Evolutionary conservation across 2,888 invertebrate genomes (phyloP), one percentile per base, ranked within the genome.

Genomic region (Carterocephalus palaemon): DNA sequence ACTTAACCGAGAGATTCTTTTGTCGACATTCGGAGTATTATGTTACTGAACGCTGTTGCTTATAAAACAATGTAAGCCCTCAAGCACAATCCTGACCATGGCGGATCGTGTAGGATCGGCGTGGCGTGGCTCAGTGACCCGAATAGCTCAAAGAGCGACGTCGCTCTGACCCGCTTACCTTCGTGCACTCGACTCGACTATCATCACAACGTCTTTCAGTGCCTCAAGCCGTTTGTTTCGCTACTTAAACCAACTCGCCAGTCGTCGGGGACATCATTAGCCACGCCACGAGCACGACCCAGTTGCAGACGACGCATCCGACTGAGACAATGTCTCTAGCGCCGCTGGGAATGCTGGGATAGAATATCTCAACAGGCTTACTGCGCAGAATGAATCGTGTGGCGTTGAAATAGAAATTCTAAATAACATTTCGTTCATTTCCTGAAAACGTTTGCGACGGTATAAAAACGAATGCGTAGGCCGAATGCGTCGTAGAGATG

Each of bases 111-210:
- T 38, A 26, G 37, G 26, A 16, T 17, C 37, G 19, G 28, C 28
- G 38, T 20, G 38, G 13, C 80, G 75, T 68, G 69, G 56, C 72
- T 75, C 61, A 67, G 62, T 82, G 78, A 81, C 84, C 81, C 60
- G 73, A 67, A 69, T 81, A 56, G 41, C 48, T 32, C 37, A 19
- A 28, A 34, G 48, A 52, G 49, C 39, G 37, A 39, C 42, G 47
- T 24, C 45, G 43, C 38, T 43, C 39, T 45, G 48, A 51, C 46
- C 48, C 20, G 38, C 52, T 53, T 41, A 39, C 42, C 46, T 23
- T 22, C 28, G 33, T 33, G 12, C 12, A 24, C 24, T 33, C 24
- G 8, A 24, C 24, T 33, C 24, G 8, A 36, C 34, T 28, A 28
- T 41, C 41, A 42, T 42, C 42, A 33, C 29, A 9, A 19, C 34